phyloP scores from a whole-genome alignment of 2,113 vertebrate species.

The Pithys albifrons region DNA sequence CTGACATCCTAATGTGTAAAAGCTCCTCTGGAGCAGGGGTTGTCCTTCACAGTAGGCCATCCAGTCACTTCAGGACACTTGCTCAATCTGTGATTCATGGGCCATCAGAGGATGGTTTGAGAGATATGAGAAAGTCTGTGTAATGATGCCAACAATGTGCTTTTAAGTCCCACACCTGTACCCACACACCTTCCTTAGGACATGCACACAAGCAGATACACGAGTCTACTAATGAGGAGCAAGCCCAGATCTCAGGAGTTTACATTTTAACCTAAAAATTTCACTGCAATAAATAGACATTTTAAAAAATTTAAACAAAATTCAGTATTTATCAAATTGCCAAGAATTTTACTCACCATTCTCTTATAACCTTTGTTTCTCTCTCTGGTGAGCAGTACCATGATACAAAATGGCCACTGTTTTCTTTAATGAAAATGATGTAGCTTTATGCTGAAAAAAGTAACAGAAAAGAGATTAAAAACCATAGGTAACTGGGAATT shows the following conservation, averaged over 20 bases:
- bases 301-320: background rate
- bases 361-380: background rate
- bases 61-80: background rate
- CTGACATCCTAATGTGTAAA: background rate
- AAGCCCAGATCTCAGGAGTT: background rate
- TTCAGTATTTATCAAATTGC: background rate
- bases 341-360: constrained; percentile 43
- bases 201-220: background rate
- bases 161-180: background rate
- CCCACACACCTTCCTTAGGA: background rate
- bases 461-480: background rate
- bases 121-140: background rate
- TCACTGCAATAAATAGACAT: background rate
- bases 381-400: background rate
- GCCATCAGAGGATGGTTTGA: background rate
- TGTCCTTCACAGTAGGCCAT: background rate
- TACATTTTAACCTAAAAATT: background rate
- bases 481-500: background rate
- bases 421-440: background rate
- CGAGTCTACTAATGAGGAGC: background rate
- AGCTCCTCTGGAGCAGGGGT: background rate
- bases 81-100: background rate
- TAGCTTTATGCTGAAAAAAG: background rate
- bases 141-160: background rate
- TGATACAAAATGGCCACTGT: background rate